phyloP scores from a whole-genome alignment of 37 sponge, comb jelly and placozoan genomes.

The Ephydatia muelleri region DNA sequence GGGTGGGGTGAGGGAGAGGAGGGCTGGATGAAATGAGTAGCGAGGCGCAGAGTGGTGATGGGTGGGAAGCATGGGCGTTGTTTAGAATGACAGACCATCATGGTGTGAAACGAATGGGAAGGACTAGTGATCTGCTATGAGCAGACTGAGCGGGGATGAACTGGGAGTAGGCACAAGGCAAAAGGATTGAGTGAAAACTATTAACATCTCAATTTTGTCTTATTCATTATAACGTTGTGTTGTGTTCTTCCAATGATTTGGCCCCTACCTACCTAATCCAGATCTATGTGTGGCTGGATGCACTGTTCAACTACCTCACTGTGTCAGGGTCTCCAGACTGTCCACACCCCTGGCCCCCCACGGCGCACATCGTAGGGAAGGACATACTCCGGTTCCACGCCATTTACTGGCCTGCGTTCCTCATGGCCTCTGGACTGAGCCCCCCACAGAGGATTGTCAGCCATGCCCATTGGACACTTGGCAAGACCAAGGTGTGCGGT shows the following conservation, averaged over 20 bases:
- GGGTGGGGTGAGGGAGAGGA: too few species aligned
- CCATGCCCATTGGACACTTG: slow-evolving; percentile 85
- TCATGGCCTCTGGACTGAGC: slow-evolving; percentile 76
- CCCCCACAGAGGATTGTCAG: slow-evolving; percentile 60
- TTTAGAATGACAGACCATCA: too few species aligned
- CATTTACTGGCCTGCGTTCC: slow-evolving; percentile 87
- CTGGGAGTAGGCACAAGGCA: too few species aligned
- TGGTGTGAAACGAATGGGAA: too few species aligned
- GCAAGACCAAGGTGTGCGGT: slow-evolving; percentile 46
- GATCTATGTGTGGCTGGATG: slow-evolving; percentile 95
- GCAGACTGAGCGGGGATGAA: too few species aligned
- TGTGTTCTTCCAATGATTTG: slow-evolving; percentile 1
- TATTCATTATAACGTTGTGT: too few species aligned
- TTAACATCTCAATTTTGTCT: too few species aligned
- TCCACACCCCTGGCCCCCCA: slow-evolving; percentile 73
- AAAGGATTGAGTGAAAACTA: too few species aligned
- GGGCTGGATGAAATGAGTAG: too few species aligned
- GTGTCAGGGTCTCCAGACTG: slow-evolving; percentile 67
- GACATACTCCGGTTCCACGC: slow-evolving; percentile 77
- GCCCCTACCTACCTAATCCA: not conserved
- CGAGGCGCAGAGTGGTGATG: too few species aligned
- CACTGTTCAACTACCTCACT: slow-evolving; percentile 89
- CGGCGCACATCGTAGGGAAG: slow-evolving; percentile 81
- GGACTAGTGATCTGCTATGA: too few species aligned
- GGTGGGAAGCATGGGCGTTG: too few species aligned